Evolutionary conservation across 2,113 vertebrate genomes (phyloP), one percentile per base, ranked within the genome.

Genomic region (Parotia lawesii): DNA sequence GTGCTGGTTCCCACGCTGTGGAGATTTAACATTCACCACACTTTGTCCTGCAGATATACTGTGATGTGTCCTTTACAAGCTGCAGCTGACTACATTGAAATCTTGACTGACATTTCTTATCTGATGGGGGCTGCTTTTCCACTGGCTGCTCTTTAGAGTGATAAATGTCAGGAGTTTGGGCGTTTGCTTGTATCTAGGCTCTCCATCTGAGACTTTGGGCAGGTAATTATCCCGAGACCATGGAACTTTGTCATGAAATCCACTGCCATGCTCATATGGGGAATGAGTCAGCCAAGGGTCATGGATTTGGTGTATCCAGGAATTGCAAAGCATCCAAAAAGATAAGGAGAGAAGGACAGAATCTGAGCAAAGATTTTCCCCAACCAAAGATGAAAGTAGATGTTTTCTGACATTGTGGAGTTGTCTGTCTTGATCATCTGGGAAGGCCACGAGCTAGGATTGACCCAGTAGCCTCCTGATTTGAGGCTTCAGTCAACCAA

Each of bases 71-170:
- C 95, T 97, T 96, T 97, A 89, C 96, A 89, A 91, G 92, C 85
- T 54, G 64, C 82, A 91, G 85, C 87, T 1, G 8, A 80, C 86
- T 91, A 54, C 93, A 35, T 8, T 83, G 93, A 96, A 97, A 97
- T 96, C 96, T 96, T 97, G 96, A 97, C 92, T 97, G 96, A 94
- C 97, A 95, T 73, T 47, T 94, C 95, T 95, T 96, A 97, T 97
- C 97, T 96, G 96, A 96, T 96, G 48, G 54, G 74, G 81, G 61
- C 77, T 5, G 72, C 65, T 95, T 96, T 94, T 95, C 92, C 6
- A 2, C 76, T 87, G 70, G 38, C 94, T 96, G 95, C 91, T 96
- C 87, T 96, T 96, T 80, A 93, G 95, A 97, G 79, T 94, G 96
- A 96, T 96, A 97, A 97, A 97, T 97, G 96, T 93, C 96, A 97